A percentile compares a stretch with the other conserved stretches of the same genome.
Evolutionary conservation across 2,113 vertebrate genomes (phyloP).

Genomic region (Coregonus clupeaformis): DNA sequence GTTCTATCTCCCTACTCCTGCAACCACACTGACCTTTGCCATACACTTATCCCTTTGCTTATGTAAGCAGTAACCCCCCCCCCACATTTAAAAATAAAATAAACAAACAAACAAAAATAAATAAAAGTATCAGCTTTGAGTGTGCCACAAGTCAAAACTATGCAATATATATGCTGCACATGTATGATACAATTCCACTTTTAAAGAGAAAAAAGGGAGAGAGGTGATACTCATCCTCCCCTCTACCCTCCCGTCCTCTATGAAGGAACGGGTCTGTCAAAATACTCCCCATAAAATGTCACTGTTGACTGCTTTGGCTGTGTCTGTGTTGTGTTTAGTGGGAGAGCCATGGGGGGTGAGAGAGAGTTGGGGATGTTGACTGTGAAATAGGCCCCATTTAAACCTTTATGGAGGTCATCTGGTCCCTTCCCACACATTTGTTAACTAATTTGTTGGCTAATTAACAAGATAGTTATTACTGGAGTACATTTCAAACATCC

Average conservation of each 20-base stretch:
- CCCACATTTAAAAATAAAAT: no score
- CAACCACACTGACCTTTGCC: no score
- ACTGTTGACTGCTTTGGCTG: not conserved
- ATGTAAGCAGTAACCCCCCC: no score
- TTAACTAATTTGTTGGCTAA: slow-evolving; percentile 11
- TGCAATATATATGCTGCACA: no score
- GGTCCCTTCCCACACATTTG: slow-evolving; percentile 2
- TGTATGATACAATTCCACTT: no score
- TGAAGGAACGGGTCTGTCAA: not conserved
- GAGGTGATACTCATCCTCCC: no score
- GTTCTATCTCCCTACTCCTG: no score
- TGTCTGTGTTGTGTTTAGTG: not conserved
- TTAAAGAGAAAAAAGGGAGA: no score
- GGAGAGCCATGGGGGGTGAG: not conserved
- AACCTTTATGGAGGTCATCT: not conserved
- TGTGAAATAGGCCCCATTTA: not conserved
- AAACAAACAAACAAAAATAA: no score
- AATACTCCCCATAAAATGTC: slow-evolving; percentile 1
- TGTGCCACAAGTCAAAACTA: no score
- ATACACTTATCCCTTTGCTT: no score
- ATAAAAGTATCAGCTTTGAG: no score
- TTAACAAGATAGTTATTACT: slow-evolving; percentile 2
- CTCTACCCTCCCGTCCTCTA: not conserved
- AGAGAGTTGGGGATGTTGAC: not conserved
- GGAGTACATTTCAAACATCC: not conserved